These are phyloP conservation scores for Momotus momota DNA, from an alignment of 2,797 vertebrate genomes.

Conservation along the genomic window DNA sequence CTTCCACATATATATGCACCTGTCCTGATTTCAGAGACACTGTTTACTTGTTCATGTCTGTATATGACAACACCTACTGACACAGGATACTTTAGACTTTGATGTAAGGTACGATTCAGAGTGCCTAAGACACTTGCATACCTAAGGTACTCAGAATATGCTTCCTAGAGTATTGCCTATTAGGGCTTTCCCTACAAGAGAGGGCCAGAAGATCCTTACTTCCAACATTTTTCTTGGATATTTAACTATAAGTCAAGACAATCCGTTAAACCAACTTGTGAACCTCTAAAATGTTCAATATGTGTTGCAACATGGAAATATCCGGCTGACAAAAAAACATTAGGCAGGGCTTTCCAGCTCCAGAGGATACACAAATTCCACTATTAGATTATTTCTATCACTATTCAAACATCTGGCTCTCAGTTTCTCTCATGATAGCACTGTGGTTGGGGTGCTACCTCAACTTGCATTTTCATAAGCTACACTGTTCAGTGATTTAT, in stretches of 20 bases:
- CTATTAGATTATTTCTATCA: slow-evolving; percentile 27
- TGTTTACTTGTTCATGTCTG: too few relatives aligned
- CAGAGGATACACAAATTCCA: not conserved
- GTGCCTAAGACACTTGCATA: not conserved
- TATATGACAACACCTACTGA: not conserved
- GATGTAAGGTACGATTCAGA: not conserved
- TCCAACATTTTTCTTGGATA: not conserved
- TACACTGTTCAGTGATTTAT: slow-evolving; percentile 45
- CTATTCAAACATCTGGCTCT: slow-evolving; percentile 53
- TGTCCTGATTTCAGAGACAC: too few relatives aligned
- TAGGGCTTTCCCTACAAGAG: rapidly evolving
- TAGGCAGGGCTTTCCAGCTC: not conserved
- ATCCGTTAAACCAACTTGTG: not conserved
- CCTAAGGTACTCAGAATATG: not conserved
- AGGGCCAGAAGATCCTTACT: not conserved
- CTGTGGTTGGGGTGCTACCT: slow-evolving; percentile 4
- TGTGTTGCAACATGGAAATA: not conserved
- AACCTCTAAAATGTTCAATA: not conserved
- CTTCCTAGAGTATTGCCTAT: not conserved
- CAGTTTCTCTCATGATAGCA: slow-evolving; percentile 23
- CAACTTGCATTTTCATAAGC: slow-evolving; percentile 51
- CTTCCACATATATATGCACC: too few relatives aligned
- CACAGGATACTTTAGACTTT: not conserved
- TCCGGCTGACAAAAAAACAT: not conserved
- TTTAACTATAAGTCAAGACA: not conserved